Evolutionary conservation across 2,888 invertebrate species (phyloP), one percentile per base, ranked within the genome.

Genomic region (Melanostoma mellinum): DNA sequence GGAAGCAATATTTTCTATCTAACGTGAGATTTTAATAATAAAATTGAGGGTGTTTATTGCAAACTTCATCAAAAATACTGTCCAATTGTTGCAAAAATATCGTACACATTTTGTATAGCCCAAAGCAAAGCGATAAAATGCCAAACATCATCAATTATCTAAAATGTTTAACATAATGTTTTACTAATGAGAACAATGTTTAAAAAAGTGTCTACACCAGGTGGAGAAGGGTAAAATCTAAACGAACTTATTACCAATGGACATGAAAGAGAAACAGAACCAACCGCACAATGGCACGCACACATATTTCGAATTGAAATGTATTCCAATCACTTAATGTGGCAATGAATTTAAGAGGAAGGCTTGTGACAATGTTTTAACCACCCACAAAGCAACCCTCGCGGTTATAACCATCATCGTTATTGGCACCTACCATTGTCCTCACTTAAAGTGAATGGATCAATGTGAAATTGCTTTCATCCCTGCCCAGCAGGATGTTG

Each of bases 271-370:
- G 53, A 53, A 67, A 67, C 65, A 53, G 53, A 53, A 53, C 52
- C 40, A 6, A 33, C 32, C 44, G 35, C 67, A 30, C 63, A 50
- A 33, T 10, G 4, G 44, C 35, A 33, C 33, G 9, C n/a, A 42
- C 42, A 44, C 9, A 55, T 10, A 6, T 6, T 32, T 32, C 3
- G 32, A 58, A 58, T 42, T 20, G 50, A 61, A 71, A 63, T 65
- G 33, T 65, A 71, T 71, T 61, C 63, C 69, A 69, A 76, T 76
- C 69, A 56, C 61, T 63, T 77, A 71, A 77, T 71, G 56, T 33
- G 48, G 20, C 63, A 55, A 44, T 65, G 71, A 58, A 50, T 77
- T 72, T 20, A 52, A 42, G 44, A 38, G 50, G 58, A 71, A 33
- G 46, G 44, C 42, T 52, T 55, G n/a, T 58, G 30, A 61, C 76